These are phyloP conservation scores for Chloebia gouldiae DNA, from an alignment of 2,113 vertebrate genomes.

Conservation along the genomic window DNA sequence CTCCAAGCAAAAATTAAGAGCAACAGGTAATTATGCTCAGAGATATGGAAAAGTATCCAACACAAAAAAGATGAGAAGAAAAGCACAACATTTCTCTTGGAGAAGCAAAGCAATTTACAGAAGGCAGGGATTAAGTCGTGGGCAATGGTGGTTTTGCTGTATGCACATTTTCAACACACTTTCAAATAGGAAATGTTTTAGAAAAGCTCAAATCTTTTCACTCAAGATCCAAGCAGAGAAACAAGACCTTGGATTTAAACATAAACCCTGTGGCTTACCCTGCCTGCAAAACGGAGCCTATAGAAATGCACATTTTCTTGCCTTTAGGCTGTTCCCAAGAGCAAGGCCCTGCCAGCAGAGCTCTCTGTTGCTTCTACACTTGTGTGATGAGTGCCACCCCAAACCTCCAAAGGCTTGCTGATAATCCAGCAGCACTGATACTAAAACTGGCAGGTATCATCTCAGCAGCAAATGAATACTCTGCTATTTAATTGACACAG, in stretches of 20 bases:
- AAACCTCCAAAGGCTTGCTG: background rate
- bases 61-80: background rate
- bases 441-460: background rate
- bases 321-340: background rate
- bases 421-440: background rate
- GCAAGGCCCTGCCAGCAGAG: background rate
- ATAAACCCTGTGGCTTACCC: background rate
- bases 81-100: background rate
- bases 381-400: fast-evolving
- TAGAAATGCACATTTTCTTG: fast-evolving
- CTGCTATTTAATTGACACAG: conserved; percentile 1
- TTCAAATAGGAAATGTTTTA: background rate
- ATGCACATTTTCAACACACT: background rate
- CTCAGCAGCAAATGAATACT: background rate
- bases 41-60: background rate
- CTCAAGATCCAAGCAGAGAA: background rate
- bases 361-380: fast-evolving
- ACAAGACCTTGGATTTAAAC: background rate
- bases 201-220: background rate
- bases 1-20: background rate
- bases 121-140: fast-evolving
- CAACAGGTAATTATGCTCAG: background rate
- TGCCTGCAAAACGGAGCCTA: background rate
- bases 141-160: background rate
- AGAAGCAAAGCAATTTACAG: background rate